phyloP scores from a whole-genome alignment of 2,888 invertebrate species.

The Caenorhabditis sp. region DNA sequence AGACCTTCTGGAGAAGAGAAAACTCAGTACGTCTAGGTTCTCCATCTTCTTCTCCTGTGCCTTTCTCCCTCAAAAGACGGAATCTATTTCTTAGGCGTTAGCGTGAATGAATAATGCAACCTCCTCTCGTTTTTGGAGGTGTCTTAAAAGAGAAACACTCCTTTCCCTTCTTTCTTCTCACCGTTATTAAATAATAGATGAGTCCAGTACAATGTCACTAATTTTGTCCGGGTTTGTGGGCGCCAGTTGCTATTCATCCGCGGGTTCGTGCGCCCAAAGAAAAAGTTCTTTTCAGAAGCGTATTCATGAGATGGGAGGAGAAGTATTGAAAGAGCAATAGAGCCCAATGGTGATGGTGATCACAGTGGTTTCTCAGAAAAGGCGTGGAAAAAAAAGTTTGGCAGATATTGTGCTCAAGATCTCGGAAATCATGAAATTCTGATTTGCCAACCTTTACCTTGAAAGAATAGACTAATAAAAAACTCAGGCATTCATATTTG shows the following conservation, averaged over 20 bases:
- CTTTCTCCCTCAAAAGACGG: background rate
- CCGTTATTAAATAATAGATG: slow-evolving; percentile 47
- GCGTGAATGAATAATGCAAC: slow-evolving; percentile 45
- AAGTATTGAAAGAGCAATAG: too few relatives aligned
- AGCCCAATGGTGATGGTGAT: background rate
- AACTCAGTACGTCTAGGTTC: slow-evolving; percentile 13
- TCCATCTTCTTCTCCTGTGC: background rate
- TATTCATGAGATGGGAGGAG: slow-evolving; percentile 3
- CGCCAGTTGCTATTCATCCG: slow-evolving; percentile 31
- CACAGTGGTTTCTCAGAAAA: slow-evolving; percentile 6
- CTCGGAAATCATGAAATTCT: too few relatives aligned
- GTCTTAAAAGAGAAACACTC: slow-evolving; percentile 13
- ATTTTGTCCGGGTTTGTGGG: slow-evolving; percentile 29
- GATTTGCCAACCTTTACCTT: too few relatives aligned
- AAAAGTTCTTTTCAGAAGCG: slow-evolving; percentile 12
- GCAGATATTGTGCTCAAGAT: background rate
- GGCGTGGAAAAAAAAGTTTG: background rate
- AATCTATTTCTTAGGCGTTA: slow-evolving; percentile 20
- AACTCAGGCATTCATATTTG: too few relatives aligned
- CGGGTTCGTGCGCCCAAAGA: background rate
- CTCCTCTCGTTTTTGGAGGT: slow-evolving; percentile 12
- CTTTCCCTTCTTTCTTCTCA: slow-evolving; percentile 29
- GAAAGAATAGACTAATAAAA: too few relatives aligned
- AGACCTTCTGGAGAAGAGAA: background rate
- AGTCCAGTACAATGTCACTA: slow-evolving; percentile 39